Percentiles rank a stretch among this genome's conserved stretches.
Conservation (phyloP, 2,888 invertebrate species). For the Acanthosepion lycidas region DNA sequence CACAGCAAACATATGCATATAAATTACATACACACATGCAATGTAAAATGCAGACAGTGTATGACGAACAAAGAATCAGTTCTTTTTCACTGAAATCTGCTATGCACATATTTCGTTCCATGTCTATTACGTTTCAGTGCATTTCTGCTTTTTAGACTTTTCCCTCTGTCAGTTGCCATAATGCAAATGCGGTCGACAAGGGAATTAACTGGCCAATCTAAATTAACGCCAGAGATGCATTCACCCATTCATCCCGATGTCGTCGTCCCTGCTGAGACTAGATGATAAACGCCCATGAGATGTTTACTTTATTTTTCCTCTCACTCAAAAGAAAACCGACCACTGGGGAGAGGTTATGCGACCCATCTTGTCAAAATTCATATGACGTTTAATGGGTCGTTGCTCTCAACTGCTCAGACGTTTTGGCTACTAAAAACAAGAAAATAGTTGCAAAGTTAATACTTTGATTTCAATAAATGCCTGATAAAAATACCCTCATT, state of each 20-base stretch:
- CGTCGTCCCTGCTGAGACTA: background rate
- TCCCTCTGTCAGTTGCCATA: background rate
- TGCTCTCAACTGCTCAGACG: background rate
- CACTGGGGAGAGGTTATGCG: background rate
- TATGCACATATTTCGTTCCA: too few species aligned
- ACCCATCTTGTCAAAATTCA: slow-evolving; percentile 14
- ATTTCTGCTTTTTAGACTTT: too few species aligned
- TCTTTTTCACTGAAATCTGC: too few species aligned
- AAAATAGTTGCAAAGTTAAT: too few species aligned
- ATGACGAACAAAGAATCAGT: too few species aligned
- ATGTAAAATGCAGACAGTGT: too few species aligned
- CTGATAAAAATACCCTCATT: too few species aligned
- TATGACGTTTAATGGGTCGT: background rate
- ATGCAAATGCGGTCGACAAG: background rate
- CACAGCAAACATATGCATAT: too few species aligned
- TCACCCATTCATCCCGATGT: background rate
- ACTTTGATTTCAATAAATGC: too few species aligned
- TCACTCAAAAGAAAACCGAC: background rate
- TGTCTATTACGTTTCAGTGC: too few species aligned
- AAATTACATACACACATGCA: too few species aligned
- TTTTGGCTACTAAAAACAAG: background rate
- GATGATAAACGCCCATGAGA: background rate
- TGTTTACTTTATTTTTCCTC: background rate
- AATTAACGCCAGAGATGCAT: background rate
- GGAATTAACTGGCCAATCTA: background rate